Evolutionary conservation across 2,113 vertebrate species (phyloP), one percentile per base, ranked within the genome.

Genomic region (Cyprinodon tularosa): DNA sequence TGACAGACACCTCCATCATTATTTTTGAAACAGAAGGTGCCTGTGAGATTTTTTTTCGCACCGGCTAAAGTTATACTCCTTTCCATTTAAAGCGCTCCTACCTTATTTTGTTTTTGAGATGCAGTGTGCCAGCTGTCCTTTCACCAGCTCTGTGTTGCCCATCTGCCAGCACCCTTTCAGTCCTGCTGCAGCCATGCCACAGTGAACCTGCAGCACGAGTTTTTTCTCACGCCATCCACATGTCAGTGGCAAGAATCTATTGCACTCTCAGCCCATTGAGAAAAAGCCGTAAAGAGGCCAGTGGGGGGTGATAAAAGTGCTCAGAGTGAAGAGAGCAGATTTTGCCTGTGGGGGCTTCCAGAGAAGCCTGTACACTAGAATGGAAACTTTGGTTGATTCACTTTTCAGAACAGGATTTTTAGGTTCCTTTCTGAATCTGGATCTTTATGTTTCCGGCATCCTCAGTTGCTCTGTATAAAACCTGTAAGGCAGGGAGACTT

Each of bases 161-260:
- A 93, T 91, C 93, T 92, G 90, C 78, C 81, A 70, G 44, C 12
- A 22, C 63, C 45, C 68, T 13, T 86, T 72, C 66, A 74, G 63
- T 61, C 63, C 65, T n/a, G 70, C 72, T 59, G 50, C 72, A 53
- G 22, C 74, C 73, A 40, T 70, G 72, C 83, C 84, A 81, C 81
- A 65, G 1, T 62, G 61, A 78, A 77, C 76, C 86, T 78, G 73
- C 78, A 71, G 75, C 65, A 64, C 40, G 67, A 74, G 84, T 81
- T 90, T 68, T 68, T 57, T 57, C 79, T 62, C 82, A 72, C 83
- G 77, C 78, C 69, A 37, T 48, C 78, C 78, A 74, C 89, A 86
- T 84, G 90, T 87, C 90, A 87, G 40, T 67, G 84, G 88, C 86
- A 78, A 86, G 74, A 87, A 91, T 89, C 81, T 83, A 87, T 84